Evolutionary conservation across 23 tunicate genomes (phyloP), one percentile per base, ranked within the genome.

Genomic region (Corella eumyota): DNA sequence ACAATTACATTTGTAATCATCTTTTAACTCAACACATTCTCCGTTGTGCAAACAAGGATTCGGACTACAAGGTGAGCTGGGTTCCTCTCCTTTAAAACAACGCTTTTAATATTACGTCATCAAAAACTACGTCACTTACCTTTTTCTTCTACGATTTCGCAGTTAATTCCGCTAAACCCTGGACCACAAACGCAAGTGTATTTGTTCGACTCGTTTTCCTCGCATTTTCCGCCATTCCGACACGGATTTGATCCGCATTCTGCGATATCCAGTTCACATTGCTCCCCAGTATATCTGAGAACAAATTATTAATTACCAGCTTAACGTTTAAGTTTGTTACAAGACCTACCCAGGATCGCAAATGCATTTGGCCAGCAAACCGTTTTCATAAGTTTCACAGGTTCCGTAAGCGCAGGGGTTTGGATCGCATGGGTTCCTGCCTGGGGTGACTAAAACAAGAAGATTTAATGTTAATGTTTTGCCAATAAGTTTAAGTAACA

Each of bases 381-480:
- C 50, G 61, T 76, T 64, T 3, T 62, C 67, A 0, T 27, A 6
- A 9, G 66, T 33, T 34, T 9, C 52, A 50, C 93, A 83, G 48
- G 53, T 34, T 11, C 96, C 96, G 34, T 78, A 36, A 11, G 36
- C 47, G 50, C 96, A 87, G 1, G 96, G 87, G 56, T 87, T 75
- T 21, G 87, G 71, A 19, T 40, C 7, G 56, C 96, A 87, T 21
- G 95, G 85, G 27, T 59, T 52, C 56, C 61, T 56, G 32, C 74
- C 73, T 4, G 75, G 65, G 20, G 30, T 52, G 5, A 51, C 57
- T 51, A 27, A 25, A 51, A 51, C 6, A 27, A 17, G n/a, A 6
- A 51, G n/a, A n/a, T n/a, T n/a, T n/a, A n/a, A n/a, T n/a, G n/a
- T n/a, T n/a, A n/a, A n/a, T n/a, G n/a, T n/a, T n/a, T n/a, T n/a